Evolutionary conservation across 2,797 vertebrate genomes (phyloP), one percentile per base, ranked within the genome.

Genomic region (Pseudochirops cupreus): DNA sequence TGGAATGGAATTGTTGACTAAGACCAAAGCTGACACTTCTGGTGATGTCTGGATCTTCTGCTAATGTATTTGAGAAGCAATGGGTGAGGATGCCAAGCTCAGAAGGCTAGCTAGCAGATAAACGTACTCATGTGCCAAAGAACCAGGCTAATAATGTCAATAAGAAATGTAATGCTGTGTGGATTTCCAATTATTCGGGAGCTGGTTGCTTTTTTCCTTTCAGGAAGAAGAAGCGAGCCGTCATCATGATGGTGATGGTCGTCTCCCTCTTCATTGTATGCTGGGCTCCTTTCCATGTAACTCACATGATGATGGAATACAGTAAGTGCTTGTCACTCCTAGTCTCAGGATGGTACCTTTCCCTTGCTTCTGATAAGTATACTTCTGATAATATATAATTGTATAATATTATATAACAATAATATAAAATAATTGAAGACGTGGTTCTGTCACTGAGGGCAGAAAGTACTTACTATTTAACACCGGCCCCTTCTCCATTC

Each of bases 221-320:
- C 96, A 99, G 99, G 98, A 99, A 98, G 98, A 99, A 99, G 98
- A 98, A 99, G 91, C 96, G 98, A 95, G 99, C 99, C 92, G 98
- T 99, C 92, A 92, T 98, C 56, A 99, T 99, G 99, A 99, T 99
- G 99, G 98, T 99, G 97, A 98, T 97, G 26, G 99, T 99, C 93
- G 99, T 99, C 95, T 98, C 98, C 97, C 98, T 99, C 94, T 99
- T 99, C 96, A 98, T 98, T 62, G 96, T 98, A 97, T 99, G 99
- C 96, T 99, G 99, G 99, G 98, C 99, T 24, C 99, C 99, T 87
- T 99, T 99, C 98, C 99, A 99, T 0, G 58, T 98, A 1, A 96
- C 98, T 94, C 99, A 99, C 94, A 99, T 99, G 99, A 98, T 99
- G 98, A 97, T 97, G 50, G 99, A 99, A 96, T 99, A 99, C 96